Percentiles rank a stretch among this genome's conserved stretches.
phyloP scores from a whole-genome alignment of 2,113 vertebrate species.

The Oryzias javanicus region DNA sequence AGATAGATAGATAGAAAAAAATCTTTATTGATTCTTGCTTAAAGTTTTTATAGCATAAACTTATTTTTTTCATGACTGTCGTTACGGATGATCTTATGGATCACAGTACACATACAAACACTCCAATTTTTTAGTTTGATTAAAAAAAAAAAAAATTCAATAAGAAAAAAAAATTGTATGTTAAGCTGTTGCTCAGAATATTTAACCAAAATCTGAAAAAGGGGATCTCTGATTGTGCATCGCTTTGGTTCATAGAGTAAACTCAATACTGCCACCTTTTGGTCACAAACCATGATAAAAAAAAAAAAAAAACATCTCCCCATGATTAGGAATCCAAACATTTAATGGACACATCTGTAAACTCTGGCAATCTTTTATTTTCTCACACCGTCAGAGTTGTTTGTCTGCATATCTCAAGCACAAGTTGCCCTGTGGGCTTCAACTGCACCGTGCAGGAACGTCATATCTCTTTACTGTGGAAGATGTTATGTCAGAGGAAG shows the following conservation, averaged over 20 bases:
- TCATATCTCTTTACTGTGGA: conserved; percentile 1
- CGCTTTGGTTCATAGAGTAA: conserved; percentile 46
- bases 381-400: too few species aligned
- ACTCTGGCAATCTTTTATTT: too few species aligned
- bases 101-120: too few species aligned
- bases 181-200: neutral
- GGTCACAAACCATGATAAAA: conserved; percentile 49
- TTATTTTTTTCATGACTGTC: too few species aligned
- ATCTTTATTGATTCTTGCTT: neutral
- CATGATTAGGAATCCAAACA: too few species aligned
- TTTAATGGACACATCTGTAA: too few species aligned
- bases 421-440: neutral
- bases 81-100: too few species aligned
- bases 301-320: too few species aligned
- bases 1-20: conserved; percentile 8
- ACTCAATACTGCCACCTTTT: conserved; percentile 98
- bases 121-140: too few species aligned
- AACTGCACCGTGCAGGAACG: neutral
- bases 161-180: neutral
- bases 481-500: conserved; percentile 27
- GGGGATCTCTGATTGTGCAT: conserved; percentile 17
- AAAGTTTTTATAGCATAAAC: neutral
- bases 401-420: neutral
- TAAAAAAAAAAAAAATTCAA: too few species aligned
- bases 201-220: conserved; percentile 15